A percentile compares a stretch with the other conserved stretches of the same genome.
phyloP scores from a whole-genome alignment of 2,113 vertebrate species.

The Atlantisia rogersi region DNA sequence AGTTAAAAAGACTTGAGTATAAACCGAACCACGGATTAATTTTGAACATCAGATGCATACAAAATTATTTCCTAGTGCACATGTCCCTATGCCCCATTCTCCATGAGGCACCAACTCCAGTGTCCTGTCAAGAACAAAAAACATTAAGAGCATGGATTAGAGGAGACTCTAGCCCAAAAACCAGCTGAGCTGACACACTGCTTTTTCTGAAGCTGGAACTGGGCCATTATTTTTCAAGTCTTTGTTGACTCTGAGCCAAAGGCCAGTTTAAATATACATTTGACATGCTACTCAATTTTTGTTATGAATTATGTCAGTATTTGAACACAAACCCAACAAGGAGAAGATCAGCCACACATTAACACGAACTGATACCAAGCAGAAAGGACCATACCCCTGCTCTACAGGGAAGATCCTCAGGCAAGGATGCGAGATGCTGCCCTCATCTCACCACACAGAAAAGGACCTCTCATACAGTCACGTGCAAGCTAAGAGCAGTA shows the following conservation, averaged over 20 bases:
- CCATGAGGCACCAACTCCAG: rapidly evolving
- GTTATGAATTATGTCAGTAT: not conserved
- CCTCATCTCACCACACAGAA: not conserved
- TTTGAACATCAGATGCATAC: not conserved
- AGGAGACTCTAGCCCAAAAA: not conserved
- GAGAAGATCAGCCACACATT: rapidly evolving
- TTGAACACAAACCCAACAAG: rapidly evolving
- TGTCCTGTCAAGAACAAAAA: not conserved
- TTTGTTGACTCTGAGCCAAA: not conserved
- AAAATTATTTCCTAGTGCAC: not conserved
- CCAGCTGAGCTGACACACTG: not conserved
- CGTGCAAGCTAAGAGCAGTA: not conserved
- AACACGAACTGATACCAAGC: rapidly evolving
- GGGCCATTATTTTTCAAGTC: not conserved
- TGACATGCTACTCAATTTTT: not conserved
- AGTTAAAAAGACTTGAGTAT: not conserved
- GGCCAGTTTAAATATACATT: not conserved
- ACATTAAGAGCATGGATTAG: not conserved
- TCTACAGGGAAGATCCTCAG: not conserved
- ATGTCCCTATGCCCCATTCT: not conserved
- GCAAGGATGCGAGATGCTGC: rapidly evolving
- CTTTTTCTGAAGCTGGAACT: not conserved
- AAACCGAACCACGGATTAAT: not conserved
- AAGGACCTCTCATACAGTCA: not conserved
- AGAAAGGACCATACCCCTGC: rapidly evolving